phyloP scores from a whole-genome alignment of 2,113 vertebrate species.

The Isichthys henryi region DNA sequence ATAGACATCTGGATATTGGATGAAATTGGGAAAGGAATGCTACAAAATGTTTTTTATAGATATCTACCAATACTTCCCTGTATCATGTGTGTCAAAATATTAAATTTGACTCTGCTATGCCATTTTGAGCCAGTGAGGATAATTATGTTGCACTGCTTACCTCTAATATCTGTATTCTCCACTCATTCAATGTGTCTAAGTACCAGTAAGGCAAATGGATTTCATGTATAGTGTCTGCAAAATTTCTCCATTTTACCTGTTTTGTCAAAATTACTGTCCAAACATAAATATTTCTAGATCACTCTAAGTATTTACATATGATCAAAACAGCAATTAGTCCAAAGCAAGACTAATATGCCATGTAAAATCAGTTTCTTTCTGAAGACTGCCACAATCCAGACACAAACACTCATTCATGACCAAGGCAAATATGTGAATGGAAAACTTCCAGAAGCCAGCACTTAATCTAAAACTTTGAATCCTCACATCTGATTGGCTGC shows the following conservation, averaged over 20 bases:
- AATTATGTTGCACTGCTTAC: neutral
- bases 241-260: neutral
- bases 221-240: neutral
- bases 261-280: neutral
- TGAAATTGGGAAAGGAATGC: neutral
- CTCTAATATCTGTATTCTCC: neutral
- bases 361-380: neutral
- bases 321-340: neutral
- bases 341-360: neutral
- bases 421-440: neutral
- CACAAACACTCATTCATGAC: neutral
- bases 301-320: neutral
- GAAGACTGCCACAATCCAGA: neutral
- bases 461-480: neutral
- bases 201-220: neutral
- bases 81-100: neutral
- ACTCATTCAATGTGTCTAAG: neutral
- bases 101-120: neutral
- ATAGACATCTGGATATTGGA: neutral
- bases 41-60: neutral
- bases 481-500: neutral
- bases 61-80: neutral
- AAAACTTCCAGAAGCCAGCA: neutral
- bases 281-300: neutral
- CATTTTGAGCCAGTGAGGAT: neutral